Evolutionary conservation across 2,797 vertebrate species (phyloP), one percentile per base, ranked within the genome.

Genomic region (Ispidina lecontei): DNA sequence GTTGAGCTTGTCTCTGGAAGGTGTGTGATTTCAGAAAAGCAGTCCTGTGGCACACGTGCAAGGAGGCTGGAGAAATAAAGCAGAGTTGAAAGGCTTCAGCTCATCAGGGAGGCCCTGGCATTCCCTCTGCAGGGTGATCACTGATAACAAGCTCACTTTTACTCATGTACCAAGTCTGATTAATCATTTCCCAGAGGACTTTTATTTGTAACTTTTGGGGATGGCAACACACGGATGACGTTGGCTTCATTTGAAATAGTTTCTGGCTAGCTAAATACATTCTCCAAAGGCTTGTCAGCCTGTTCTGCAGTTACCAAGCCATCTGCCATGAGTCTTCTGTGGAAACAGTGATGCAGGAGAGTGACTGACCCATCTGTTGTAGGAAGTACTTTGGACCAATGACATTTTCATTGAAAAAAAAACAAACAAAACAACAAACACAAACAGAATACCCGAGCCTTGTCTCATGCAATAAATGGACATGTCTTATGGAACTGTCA

Each of bases 101-200:
- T 0, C 28, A 1, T 4, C 7, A 1, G 3, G 6, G 76, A 35
- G 39, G 46, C 17, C 9, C 77, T 12, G 65, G 9, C 2, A 7
- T 25, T 56, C 55, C 72, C 21, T 46, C 39, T 12, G 86, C 68
- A 41, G 76, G 12, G 35, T 18, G 59, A 35, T 62, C 31, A 6
- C 81, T 37, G 52, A 22, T 37, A 56, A 3, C 4, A 5, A 49
- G 25, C 0, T 1, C 10, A 9, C 68, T 52, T 77, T 37, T 12
- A 17, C 20, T 76, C 19, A 1, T 87, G 65, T 69, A 47, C 58
- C 16, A 28, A 39, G 39, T 19, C 70, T 12, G 84, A 80, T 95
- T 95, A 94, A 93, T 95, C 63, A 94, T 94, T 92, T 74, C 92
- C 91, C 82, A 83, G 29, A 44, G 77, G 37, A 55, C 2, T 64